phyloP scores from a whole-genome alignment of 2,888 invertebrate genomes.

The Isoperla grammatica region DNA sequence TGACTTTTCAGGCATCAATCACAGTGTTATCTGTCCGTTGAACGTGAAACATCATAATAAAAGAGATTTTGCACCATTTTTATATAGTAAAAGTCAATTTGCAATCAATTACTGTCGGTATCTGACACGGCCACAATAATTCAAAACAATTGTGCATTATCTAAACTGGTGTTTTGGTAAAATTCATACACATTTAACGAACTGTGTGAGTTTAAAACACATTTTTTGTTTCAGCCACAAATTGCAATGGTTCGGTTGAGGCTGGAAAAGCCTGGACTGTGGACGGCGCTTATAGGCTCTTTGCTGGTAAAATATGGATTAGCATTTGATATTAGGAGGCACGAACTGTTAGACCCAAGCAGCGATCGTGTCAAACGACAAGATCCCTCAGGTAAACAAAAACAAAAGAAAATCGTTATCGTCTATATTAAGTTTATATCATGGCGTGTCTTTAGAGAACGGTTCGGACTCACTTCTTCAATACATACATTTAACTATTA shows the following conservation, averaged over 20 bases:
- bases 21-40: no score
- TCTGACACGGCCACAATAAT: no score
- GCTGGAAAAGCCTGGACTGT: not conserved
- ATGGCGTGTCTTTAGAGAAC: no score
- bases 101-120: no score
- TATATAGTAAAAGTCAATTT: no score
- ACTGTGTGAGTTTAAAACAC: no score
- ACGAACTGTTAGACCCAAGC: not conserved
- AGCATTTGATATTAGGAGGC: not conserved
- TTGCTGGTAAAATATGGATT: not conserved
- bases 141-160: not conserved
- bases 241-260: conserved; percentile 2
- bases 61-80: no score
- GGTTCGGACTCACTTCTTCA: no score
- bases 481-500: no score
- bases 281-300: not conserved
- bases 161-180: not conserved
- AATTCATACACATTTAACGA: no score
- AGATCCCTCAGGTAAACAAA: conserved; percentile 4
- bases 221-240: not conserved
- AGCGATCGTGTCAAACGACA: conserved; percentile 12
- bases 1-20: no score
- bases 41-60: no score
- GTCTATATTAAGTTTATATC: not conserved
- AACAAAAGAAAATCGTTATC: not conserved